Conservation (phyloP, 2,113 vertebrate species). For the Hipposideros armiger region DNA sequence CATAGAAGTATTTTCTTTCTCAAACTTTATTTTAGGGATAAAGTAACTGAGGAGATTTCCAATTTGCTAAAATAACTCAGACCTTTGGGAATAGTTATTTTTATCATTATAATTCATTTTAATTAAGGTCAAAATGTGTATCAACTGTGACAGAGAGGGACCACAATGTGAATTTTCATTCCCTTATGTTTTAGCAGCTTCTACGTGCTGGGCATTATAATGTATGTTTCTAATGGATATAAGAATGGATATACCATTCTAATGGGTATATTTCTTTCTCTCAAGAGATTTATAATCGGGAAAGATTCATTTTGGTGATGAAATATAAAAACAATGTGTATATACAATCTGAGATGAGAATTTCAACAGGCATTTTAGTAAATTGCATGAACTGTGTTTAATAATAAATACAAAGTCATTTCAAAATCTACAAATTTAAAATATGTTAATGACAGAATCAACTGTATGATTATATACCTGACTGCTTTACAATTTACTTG, state of each 20-base stretch:
- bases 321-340: not conserved
- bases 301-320: not conserved
- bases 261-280: not conserved
- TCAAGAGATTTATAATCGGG: not conserved
- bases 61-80: not conserved
- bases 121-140: not conserved
- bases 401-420: not conserved
- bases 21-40: not conserved
- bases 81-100: not conserved
- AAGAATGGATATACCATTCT: not conserved
- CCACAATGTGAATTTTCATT: not conserved
- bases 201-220: not conserved
- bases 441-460: not conserved
- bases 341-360: not conserved
- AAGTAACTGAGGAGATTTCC: not conserved
- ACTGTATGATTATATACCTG: not conserved
- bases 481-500: not conserved
- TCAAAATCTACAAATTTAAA: constrained; percentile 6
- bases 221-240: not conserved
- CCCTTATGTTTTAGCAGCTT: not conserved
- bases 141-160: not conserved
- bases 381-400: not conserved
- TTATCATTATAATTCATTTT: not conserved
- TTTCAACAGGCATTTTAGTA: not conserved
- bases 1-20: not conserved